Evolutionary conservation across 2,797 vertebrate species (phyloP), one percentile per base, ranked within the genome.

Genomic region (Anableps anableps): DNA sequence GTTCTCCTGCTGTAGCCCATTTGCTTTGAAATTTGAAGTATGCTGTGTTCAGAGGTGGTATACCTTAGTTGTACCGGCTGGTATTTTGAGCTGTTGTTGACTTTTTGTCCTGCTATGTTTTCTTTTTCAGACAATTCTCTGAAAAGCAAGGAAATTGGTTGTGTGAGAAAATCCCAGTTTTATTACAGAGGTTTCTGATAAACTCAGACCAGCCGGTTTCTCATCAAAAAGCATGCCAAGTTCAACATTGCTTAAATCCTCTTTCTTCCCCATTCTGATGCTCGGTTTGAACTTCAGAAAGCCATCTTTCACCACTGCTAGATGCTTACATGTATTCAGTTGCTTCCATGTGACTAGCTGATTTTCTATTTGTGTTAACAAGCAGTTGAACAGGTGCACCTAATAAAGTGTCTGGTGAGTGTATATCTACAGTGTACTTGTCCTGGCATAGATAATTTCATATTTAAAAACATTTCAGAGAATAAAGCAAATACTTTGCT

Each of bases 401-500:
- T 21, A 23, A 66, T 36, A 21, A 23, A 66, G 21, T 38, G 34
- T 9, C 34, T 68, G 38, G 2, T 14, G 2, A 43, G 38, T 43
- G 38, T 14, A 58, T 5, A n/a, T n/a, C n/a, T n/a, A 8, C 38
- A 2, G 13, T n/a, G 41, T 43, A 13, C 41, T 71, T 71, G n/a
- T 62, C 23, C 84, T 87, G 83, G 75, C 58, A 41, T 2, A 89
- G 74, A 86, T 84, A 85, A 78, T 43, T 13, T 4, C 51, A 53
- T 86, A 80, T 81, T 76, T 81, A 80, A 89, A 87, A 38, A 68
- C 76, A 72, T 23, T 38, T 68, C 23, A 83, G n/a, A n/a, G n/a
- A n/a, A n/a, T n/a, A n/a, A n/a, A n/a, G n/a, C n/a, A n/a, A n/a
- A n/a, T n/a, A n/a, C n/a, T n/a, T n/a, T n/a, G n/a, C n/a, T n/a